Conservation (phyloP, 2,797 vertebrate species). For the Myotis daubentonii region DNA sequence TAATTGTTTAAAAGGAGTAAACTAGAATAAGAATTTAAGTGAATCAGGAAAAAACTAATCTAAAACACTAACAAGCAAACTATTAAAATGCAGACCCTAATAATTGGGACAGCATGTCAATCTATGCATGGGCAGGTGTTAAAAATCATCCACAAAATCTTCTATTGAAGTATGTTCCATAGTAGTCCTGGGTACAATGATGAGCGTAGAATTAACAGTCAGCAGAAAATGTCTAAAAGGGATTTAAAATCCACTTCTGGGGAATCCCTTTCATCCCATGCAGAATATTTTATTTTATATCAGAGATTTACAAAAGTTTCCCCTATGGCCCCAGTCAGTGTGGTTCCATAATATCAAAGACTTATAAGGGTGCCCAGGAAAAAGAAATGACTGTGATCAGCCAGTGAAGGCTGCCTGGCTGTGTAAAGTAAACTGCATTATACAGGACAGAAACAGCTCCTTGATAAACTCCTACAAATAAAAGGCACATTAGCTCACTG, state of each 20-base stretch:
- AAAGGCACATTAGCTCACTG: background rate
- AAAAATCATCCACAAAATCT: background rate
- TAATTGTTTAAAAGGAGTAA: background rate
- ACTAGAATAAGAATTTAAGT: background rate
- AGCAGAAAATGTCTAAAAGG: constrained; percentile 17
- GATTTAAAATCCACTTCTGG: constrained; percentile 46
- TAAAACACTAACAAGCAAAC: background rate
- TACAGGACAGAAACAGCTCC: background rate
- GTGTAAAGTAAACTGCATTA: background rate
- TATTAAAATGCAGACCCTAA: background rate
- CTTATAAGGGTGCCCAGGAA: background rate
- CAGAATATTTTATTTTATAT: constrained; percentile 34
- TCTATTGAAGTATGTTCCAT: background rate
- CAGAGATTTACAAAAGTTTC: constrained; percentile 4
- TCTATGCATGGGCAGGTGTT: background rate
- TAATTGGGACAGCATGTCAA: background rate
- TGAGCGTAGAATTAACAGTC: background rate
- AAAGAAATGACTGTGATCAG: background rate
- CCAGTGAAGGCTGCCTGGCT: background rate
- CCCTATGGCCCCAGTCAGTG: background rate
- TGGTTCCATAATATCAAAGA: constrained; percentile 50
- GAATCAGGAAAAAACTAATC: background rate
- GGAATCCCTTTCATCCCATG: constrained; percentile 9
- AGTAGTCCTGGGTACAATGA: background rate
- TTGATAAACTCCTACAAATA: constrained; percentile 7